phyloP scores from a whole-genome alignment of 2,113 vertebrate genomes.

The Merops nubicus region DNA sequence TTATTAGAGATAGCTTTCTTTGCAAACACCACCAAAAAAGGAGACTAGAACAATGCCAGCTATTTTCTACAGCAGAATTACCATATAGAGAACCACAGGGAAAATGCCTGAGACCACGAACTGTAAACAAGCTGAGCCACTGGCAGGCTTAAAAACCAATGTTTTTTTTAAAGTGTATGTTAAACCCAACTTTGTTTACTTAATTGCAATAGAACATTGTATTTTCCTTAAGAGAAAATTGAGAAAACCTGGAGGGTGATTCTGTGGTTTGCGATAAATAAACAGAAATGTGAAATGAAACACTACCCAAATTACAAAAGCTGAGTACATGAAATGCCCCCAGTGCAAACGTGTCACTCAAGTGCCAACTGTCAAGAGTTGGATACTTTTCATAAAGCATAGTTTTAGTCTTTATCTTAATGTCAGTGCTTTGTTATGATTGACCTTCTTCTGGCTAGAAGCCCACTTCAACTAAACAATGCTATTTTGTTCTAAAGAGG shows the following conservation, averaged over 20 bases:
- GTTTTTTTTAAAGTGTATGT: constrained; percentile 39
- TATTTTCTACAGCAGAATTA: constrained; percentile 27
- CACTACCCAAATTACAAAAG: constrained; percentile 12
- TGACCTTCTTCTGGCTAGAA: constrained; percentile 68
- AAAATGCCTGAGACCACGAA: not conserved
- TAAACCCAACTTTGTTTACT: constrained; percentile 48
- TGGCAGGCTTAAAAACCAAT: constrained; percentile 52
- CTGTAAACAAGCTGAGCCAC: constrained; percentile 49
- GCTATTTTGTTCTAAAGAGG: constrained; percentile 50
- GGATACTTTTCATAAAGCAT: constrained; percentile 40
- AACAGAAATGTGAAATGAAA: constrained; percentile 36
- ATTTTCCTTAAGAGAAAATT: constrained; percentile 56
- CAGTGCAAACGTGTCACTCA: constrained; percentile 46
- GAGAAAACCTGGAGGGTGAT: constrained; percentile 43
- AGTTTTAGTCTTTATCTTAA: constrained; percentile 67
- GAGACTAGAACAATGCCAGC: constrained; percentile 13
- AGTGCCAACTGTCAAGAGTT: constrained; percentile 37
- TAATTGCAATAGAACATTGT: constrained; percentile 44
- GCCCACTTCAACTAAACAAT: constrained; percentile 64
- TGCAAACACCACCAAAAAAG: not conserved
- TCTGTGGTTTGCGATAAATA: constrained; percentile 27
- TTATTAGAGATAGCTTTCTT: not conserved
- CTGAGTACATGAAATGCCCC: constrained; percentile 13
- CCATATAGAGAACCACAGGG: constrained; percentile 37
- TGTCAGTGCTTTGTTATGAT: constrained; percentile 66